These are phyloP conservation scores for Strigamia maritima DNA, from an alignment of 2,888 invertebrate species.

Conservation along the genomic window DNA sequence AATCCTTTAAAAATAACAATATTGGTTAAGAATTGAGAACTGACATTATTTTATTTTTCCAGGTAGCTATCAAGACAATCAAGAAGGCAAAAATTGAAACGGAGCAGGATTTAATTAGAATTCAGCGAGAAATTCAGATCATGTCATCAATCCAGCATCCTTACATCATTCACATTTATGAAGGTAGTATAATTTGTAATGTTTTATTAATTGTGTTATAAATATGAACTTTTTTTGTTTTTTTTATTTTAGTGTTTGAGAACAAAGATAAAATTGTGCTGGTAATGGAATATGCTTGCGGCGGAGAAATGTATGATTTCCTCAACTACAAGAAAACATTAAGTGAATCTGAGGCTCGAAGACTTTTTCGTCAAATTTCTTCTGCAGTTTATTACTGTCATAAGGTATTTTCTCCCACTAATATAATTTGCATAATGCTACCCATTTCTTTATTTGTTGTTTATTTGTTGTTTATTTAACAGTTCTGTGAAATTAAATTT, in stretches of 20 bases:
- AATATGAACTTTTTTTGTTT: background rate
- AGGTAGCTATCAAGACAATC: constrained; percentile 94
- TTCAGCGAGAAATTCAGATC: constrained; percentile 95
- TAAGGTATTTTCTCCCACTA: constrained; percentile 58
- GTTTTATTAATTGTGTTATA: background rate
- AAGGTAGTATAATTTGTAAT: constrained; percentile 66
- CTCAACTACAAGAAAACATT: constrained; percentile 83
- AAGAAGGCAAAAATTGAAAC: constrained; percentile 96
- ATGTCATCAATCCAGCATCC: constrained; percentile 99
- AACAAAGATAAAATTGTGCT: constrained; percentile 99
- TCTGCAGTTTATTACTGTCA: constrained; percentile 97
- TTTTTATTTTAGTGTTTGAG: constrained; percentile 77
- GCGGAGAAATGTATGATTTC: constrained; percentile 97
- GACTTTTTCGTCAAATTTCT: constrained; percentile 93
- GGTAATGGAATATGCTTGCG: constrained; percentile 98
- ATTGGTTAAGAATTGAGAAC: too few species aligned
- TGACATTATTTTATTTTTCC: too few species aligned
- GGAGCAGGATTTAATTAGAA: constrained; percentile 92
- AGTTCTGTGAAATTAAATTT: too few species aligned
- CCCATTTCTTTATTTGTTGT: background rate
- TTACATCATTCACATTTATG: constrained; percentile 98
- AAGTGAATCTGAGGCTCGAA: constrained; percentile 83
- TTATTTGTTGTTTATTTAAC: too few species aligned
- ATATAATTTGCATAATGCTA: background rate
- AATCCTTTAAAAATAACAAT: too few species aligned